Base-by-base conservation (phyloP, 2,797 vertebrate genomes). In the Lutjanus argentimaculatus region DNA sequence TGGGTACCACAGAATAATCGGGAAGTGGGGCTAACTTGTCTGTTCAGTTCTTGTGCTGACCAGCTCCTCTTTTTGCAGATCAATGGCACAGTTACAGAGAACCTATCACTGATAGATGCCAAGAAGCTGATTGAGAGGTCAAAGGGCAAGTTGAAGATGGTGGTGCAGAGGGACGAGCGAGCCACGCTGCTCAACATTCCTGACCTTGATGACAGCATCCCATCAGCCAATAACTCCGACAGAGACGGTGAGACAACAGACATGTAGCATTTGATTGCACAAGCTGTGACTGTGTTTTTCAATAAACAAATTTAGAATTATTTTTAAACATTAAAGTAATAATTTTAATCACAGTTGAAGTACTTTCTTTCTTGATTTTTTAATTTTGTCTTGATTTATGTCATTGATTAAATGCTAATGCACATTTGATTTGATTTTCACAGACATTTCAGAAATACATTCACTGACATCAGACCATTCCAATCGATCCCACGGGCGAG, bases 401-500 rank as follows among this genome's bases (percentile, higher is more conserved):
- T 51, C 10, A 65, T 77, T 75, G 45, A 74, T 73, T 21, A 72
- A 82, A 75, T 61, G 17, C 66, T 79, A 72, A 88, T 83, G 6
- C 21, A n/a, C 6, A 8, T 71, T 56, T 61, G 9, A 77, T 93
- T 93, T 93, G 91, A 22, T 79, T 92, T 87, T 91, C 86, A 95
- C 95, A 99, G 98, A 99, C 94, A 99, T 99, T 96, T 99, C 98
- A 94, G 98, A 99, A 96, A 99, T 99, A 93, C 98, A 99, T 95
- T 99, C 98, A 82, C 94, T 99, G 94, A 97, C 97, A 92, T 99
- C 98, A 84, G 97, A 99, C 89, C 98, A 99, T 97, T 99, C 98
- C 89, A 97, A 96, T 91, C 97, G 96, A 93, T 98, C 98, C 77
- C 98, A 96, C 42, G 98, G 98, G 88, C 96, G 95, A 92, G 96